These are phyloP conservation scores for Penaeus vannamei DNA, from an alignment of 1,140 invertebrate species.

Conservation along the genomic window DNA sequence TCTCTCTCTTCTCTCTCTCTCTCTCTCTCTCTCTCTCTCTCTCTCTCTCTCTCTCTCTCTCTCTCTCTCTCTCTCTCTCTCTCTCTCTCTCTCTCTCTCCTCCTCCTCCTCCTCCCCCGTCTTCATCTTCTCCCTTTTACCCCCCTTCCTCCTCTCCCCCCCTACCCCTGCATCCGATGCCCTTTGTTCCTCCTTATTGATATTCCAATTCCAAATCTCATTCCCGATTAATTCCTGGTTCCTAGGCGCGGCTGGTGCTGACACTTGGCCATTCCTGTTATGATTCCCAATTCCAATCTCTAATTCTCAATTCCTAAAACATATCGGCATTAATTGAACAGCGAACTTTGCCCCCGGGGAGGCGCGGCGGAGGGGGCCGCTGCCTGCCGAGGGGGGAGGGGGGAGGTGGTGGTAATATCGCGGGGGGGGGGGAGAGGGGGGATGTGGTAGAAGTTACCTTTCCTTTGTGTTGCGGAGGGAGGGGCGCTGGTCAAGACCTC, in stretches of 20 bases:
- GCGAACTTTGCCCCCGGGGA: slow-evolving; percentile 41
- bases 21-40: neutral
- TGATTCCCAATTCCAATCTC: slow-evolving; percentile 65
- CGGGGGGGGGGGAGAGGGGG: neutral
- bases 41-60: neutral
- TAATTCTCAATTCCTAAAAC: slow-evolving; percentile 65
- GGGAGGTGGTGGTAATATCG: neutral
- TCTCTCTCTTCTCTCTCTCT: neutral
- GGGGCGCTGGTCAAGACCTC: no score
- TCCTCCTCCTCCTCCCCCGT: neutral
- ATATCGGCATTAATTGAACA: slow-evolving; percentile 65
- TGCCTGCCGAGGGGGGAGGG: neutral
- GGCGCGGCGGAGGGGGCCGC: neutral
- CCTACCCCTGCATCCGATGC: neutral
- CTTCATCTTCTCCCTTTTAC: neutral
- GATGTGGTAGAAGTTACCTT: no score
- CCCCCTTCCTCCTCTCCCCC: neutral
- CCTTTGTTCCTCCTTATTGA: slow-evolving; percentile 62
- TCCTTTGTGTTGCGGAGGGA: no score
- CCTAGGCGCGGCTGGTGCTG: slow-evolving; percentile 61
- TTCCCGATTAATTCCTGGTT: slow-evolving; percentile 65
- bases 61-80: neutral
- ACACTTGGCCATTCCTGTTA: slow-evolving; percentile 63
- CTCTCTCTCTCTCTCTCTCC: neutral
- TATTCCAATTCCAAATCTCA: slow-evolving; percentile 66